Evolutionary conservation across 92 coral and sea anemone species (phyloP).

Genomic region (Chrysogorgia sp.): DNA sequence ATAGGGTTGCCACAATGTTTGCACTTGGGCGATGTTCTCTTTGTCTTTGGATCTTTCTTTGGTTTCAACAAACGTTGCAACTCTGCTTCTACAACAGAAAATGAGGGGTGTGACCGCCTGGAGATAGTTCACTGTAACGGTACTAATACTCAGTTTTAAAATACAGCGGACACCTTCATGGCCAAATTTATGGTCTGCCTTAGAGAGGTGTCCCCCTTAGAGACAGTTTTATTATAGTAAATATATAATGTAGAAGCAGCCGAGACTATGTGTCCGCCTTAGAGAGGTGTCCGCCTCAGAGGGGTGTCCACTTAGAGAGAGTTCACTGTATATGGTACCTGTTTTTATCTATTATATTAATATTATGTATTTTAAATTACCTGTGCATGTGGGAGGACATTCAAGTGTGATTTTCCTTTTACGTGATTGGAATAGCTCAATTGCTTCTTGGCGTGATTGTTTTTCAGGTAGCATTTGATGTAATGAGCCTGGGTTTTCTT

Average conservation of each 20-base stretch:
- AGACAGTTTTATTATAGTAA: too few relatives aligned
- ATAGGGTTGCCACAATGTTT: not conserved
- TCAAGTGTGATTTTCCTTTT: slow-evolving; percentile 37
- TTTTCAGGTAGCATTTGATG: slow-evolving; percentile 52
- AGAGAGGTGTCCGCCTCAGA: too few relatives aligned
- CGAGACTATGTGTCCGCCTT: too few relatives aligned
- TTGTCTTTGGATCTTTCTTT: not conserved
- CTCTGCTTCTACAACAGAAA: not conserved
- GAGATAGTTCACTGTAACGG: too few relatives aligned
- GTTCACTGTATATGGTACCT: not conserved
- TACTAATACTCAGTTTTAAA: too few relatives aligned
- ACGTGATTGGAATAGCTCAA: slow-evolving; percentile 30
- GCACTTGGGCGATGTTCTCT: not conserved
- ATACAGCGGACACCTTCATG: too few relatives aligned
- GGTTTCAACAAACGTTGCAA: not conserved
- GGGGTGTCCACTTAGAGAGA: too few relatives aligned
- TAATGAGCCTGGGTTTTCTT: slow-evolving; percentile 33
- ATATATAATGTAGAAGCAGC: too few relatives aligned
- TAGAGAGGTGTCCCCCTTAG: too few relatives aligned
- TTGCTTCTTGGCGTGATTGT: slow-evolving; percentile 54
- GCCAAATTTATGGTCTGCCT: too few relatives aligned
- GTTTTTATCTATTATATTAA: not conserved
- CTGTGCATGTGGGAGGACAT: slow-evolving; percentile 68
- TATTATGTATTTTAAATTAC: slow-evolving; percentile 15
- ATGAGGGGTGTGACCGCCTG: too few relatives aligned